These are phyloP conservation scores for Tragopan temminckii DNA, from an alignment of 2,797 vertebrate species.

Conservation along the genomic window DNA sequence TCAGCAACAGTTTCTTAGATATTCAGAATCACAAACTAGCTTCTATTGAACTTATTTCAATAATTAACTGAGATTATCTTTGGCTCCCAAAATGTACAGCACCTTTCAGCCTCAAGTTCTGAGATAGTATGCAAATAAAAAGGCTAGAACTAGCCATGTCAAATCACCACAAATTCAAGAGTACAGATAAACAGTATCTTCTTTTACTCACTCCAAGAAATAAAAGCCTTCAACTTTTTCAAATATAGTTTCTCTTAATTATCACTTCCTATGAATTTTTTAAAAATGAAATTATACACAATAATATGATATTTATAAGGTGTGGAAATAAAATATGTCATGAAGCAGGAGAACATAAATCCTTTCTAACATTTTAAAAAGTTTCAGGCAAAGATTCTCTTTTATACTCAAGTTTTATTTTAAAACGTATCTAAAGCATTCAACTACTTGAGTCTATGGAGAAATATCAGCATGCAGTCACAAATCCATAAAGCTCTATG, in stretches of 20 bases:
- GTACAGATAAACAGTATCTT: not conserved
- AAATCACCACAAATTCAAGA: not conserved
- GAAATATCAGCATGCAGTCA: not conserved
- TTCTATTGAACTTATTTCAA: not conserved
- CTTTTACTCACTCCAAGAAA: not conserved
- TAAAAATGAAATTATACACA: not conserved
- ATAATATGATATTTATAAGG: conserved; percentile 3
- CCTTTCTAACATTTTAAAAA: not conserved
- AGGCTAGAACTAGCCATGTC: not conserved
- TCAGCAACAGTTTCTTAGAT: not conserved
- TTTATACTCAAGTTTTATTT: not conserved
- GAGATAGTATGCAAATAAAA: not conserved
- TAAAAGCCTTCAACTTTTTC: not conserved
- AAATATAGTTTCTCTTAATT: not conserved
- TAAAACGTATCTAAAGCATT: not conserved
- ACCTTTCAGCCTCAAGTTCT: not conserved
- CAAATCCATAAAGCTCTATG: not conserved
- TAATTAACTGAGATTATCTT: conserved; percentile 1
- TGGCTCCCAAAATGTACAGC: not conserved
- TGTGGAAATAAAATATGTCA: not conserved
- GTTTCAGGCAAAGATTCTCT: not conserved
- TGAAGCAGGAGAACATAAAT: not conserved
- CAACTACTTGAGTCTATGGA: not conserved
- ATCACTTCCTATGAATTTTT: not conserved
- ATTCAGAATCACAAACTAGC: not conserved